Percentiles rank a stretch among this genome's conserved stretches.
These are phyloP conservation scores for Indicator maculatus DNA, from an alignment of 2,113 vertebrate genomes.

Conservation along the genomic window DNA sequence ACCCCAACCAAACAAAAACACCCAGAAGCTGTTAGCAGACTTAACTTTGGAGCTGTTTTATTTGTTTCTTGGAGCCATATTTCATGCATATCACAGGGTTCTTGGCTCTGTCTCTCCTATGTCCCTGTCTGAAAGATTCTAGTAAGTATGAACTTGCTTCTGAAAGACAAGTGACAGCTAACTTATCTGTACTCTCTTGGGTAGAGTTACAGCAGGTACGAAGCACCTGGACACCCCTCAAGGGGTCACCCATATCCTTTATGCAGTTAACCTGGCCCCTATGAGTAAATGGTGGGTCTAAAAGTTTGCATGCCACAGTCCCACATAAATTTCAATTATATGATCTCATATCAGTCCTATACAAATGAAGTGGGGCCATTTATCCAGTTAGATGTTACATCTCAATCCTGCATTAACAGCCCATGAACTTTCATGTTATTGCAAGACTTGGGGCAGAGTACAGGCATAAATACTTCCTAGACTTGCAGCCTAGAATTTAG, in stretches of 20 bases:
- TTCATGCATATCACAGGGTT: not conserved
- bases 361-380: not conserved
- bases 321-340: not conserved
- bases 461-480: not conserved
- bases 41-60: not conserved
- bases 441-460: not conserved
- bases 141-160: not conserved
- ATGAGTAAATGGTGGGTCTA: not conserved
- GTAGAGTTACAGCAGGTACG: not conserved
- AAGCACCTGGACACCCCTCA: not conserved
- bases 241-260: not conserved
- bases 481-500: not conserved
- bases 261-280: fast-evolving
- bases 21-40: not conserved
- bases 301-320: not conserved
- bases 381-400: not conserved
- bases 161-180: not conserved
- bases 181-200: not conserved
- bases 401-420: not conserved
- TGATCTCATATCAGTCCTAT: not conserved
- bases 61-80: not conserved
- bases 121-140: not conserved
- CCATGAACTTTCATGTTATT: not conserved
- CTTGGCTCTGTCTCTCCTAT: not conserved
- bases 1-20: no score